These are phyloP conservation scores for Agrilus planipennis DNA, from an alignment of 1,140 invertebrate genomes.

Conservation along the genomic window DNA sequence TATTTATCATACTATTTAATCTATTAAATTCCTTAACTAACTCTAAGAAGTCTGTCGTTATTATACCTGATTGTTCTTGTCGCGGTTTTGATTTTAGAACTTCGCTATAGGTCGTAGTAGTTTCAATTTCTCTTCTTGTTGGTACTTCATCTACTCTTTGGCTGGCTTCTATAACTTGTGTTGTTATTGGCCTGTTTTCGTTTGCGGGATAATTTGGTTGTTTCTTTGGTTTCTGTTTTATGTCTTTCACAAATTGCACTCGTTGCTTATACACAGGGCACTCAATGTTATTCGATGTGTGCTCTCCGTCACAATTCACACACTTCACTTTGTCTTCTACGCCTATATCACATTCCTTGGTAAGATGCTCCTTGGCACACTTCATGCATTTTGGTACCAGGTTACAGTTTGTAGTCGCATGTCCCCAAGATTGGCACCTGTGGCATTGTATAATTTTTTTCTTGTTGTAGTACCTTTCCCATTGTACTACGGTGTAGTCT, in stretches of 20 bases:
- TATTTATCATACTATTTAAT: slow-evolving; percentile 4
- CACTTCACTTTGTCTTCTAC: neutral
- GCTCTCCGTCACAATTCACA: slow-evolving; percentile 21
- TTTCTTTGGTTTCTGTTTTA: neutral
- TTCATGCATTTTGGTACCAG: slow-evolving; percentile 21
- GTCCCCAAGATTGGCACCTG: slow-evolving; percentile 26
- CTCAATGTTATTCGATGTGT: slow-evolving; percentile 14
- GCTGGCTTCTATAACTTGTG: neutral
- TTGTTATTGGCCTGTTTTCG: neutral
- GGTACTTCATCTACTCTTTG: neutral
- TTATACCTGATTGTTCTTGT: neutral
- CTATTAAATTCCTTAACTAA: slow-evolving; percentile 2
- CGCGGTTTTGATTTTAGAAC: neutral
- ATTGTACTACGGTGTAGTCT: slow-evolving; percentile 13
- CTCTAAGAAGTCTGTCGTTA: neutral
- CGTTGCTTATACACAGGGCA: slow-evolving; percentile 3
- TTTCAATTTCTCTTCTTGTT: neutral
- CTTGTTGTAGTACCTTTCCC: slow-evolving; percentile 19
- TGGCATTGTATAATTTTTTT: slow-evolving; percentile 21
- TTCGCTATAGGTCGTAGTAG: neutral
- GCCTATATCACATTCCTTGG: slow-evolving; percentile 1
- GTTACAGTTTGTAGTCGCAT: slow-evolving; percentile 22
- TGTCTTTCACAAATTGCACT: slow-evolving; percentile 1
- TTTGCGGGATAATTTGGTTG: neutral
- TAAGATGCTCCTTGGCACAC: slow-evolving; percentile 22